Conservation (phyloP, 2,888 invertebrate genomes). For the Volucella bombylans region DNA sequence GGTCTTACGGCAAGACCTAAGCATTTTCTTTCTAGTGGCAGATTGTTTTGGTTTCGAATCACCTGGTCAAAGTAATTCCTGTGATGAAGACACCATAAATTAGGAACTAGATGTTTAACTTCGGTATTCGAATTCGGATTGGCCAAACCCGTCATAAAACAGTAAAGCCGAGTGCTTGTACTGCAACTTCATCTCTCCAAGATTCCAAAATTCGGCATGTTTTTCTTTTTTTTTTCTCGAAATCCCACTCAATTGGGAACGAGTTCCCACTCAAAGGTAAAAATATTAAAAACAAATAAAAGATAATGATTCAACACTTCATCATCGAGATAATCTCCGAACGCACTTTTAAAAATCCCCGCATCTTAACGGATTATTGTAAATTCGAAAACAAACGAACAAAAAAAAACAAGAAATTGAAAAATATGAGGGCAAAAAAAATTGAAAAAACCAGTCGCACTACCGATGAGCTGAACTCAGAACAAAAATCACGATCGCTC, state of each 20-base stretch:
- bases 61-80: too few relatives aligned
- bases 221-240: not conserved
- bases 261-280: conserved; percentile 5
- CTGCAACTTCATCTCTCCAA: too few relatives aligned
- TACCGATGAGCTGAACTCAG: conserved; percentile 17
- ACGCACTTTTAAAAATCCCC: conserved; percentile 33
- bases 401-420: conserved; percentile 1
- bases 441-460: conserved; percentile 26
- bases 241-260: not conserved
- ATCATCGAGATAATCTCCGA: conserved; percentile 19
- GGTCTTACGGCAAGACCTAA: too few relatives aligned
- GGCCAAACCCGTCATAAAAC: too few relatives aligned
- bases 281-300: not conserved
- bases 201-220: too few relatives aligned
- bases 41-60: too few relatives aligned
- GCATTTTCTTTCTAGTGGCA: too few relatives aligned
- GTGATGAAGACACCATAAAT: too few relatives aligned
- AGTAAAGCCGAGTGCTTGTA: too few relatives aligned
- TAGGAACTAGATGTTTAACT: too few relatives aligned
- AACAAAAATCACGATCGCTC: conserved; percentile 65
- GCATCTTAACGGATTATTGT: conserved; percentile 54
- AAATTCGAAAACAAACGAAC: conserved; percentile 46
- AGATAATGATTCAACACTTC: conserved; percentile 31
- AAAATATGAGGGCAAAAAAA: conserved; percentile 10
- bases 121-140: too few relatives aligned